A percentile compares a stretch with the other conserved stretches of the same genome.
These are phyloP conservation scores for Machaerirhynchus nigripectus DNA, from an alignment of 2,113 vertebrate species.

Conservation along the genomic window DNA sequence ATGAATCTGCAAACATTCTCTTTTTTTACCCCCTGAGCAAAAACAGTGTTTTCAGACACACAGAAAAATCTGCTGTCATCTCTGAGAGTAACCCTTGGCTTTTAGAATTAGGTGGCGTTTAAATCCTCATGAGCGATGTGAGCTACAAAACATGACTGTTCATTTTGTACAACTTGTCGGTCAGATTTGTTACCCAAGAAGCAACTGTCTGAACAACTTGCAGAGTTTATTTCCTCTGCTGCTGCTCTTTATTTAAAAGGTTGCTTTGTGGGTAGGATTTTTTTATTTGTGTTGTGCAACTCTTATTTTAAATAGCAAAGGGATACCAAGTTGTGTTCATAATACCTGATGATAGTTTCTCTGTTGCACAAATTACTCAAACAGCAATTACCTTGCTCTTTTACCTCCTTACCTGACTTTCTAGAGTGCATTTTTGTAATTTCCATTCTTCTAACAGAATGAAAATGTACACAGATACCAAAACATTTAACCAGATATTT, in stretches of 20 bases:
- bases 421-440: background rate
- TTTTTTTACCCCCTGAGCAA: background rate
- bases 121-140: background rate
- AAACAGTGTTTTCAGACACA: fast-evolving
- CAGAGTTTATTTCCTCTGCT: background rate
- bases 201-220: background rate
- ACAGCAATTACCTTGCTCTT: background rate
- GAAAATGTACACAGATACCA: background rate
- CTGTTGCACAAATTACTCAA: background rate
- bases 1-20: background rate
- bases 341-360: background rate
- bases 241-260: background rate
- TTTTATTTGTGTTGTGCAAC: background rate
- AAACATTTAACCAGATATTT: background rate
- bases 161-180: background rate
- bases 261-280: background rate
- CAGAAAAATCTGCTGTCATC: background rate
- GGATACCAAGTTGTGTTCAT: background rate
- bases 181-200: background rate
- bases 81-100: background rate
- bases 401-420: background rate
- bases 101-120: background rate
- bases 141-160: fast-evolving
- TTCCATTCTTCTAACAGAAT: background rate
- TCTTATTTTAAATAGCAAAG: background rate